phyloP scores from a whole-genome alignment of 2,797 vertebrate genomes.

The Poecilia picta region DNA sequence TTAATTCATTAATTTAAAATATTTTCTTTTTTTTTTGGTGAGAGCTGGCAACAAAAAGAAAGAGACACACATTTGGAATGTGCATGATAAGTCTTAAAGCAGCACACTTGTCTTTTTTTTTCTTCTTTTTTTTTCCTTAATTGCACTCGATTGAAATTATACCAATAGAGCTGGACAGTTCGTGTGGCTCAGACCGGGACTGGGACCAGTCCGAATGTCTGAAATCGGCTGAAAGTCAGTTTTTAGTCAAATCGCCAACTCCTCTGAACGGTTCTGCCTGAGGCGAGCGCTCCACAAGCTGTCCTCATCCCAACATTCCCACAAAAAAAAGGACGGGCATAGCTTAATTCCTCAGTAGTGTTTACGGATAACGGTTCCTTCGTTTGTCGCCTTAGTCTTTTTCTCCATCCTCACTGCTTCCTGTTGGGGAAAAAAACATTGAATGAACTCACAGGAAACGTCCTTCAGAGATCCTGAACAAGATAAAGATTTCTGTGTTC shows the following conservation, averaged over 20 bases:
- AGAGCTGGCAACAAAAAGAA: constrained; percentile 52
- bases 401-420: constrained; percentile 98
- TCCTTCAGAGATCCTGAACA: background rate
- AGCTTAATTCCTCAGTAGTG: constrained; percentile 38
- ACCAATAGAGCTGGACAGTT: constrained; percentile 47
- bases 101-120: constrained; percentile 46
- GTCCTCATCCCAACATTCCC: constrained; percentile 24
- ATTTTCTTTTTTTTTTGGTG: constrained; percentile 35
- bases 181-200: constrained; percentile 49
- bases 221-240: constrained; percentile 48
- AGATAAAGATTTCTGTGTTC: background rate
- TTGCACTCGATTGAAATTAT: constrained; percentile 66
- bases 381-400: constrained; percentile 84
- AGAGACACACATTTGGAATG: constrained; percentile 72
- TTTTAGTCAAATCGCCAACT: constrained; percentile 42
- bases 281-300: constrained; percentile 62
- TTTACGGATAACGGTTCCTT: constrained; percentile 22
- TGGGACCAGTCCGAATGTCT: background rate
- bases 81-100: constrained; percentile 66
- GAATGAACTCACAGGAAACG: background rate
- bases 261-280: constrained; percentile 67
- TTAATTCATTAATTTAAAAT: constrained; percentile 30
- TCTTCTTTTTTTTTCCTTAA: background rate
- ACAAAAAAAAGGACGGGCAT: constrained; percentile 38
- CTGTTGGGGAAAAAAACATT: constrained; percentile 69